Base-by-base conservation (phyloP, 2,113 vertebrate species). In the Callipepla californica region DNA sequence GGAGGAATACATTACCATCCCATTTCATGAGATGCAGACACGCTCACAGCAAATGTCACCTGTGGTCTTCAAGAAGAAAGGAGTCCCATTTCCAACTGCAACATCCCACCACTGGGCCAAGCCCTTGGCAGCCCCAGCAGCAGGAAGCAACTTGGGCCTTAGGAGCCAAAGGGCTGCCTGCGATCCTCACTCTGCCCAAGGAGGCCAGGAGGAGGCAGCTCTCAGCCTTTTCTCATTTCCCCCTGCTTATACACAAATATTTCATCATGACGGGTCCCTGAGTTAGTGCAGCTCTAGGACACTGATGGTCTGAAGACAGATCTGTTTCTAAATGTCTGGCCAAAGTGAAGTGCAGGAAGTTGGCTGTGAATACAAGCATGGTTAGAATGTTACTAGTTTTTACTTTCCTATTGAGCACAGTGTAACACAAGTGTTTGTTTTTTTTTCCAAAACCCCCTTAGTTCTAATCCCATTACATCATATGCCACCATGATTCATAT, bases 141-240 rank as follows among this genome's bases (percentile, higher is more conserved):
- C 12, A 87, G 59, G 23, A 82, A 73, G 8, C 42, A 59, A 34
- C 23, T 42, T 38, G 42, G 50, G 59, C 28, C 15, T 26, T 22
- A 7, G n/a, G 21, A 81, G 21, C 42, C n/a, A n/a, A 21, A 0
- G 0, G 11, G 13, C 30, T 36, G 40, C 5, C 69, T 67, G 48
- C 10, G 69, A 53, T 45, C 55, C 28, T 28, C 19, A 55, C 32
- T 8, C 45, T 32, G 57, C 38, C 22, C 53, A 53, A 65, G 32
- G 22, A 4, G 11, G 19, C 34, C 5, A 51, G 32, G 28, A 0
- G 0, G 26, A 2, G 1, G 23, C n/a, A 91, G 12, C 21, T 83
- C 57, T 30, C 38, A 55, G 3, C 10, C 7, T 58, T 77, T 21
- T 30, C 65, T 12, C 23, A 4, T 78, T 70, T 9, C 2, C 16